These are phyloP conservation scores for Pammene aurita DNA, from an alignment of 2,888 invertebrate genomes.

Conservation along the genomic window DNA sequence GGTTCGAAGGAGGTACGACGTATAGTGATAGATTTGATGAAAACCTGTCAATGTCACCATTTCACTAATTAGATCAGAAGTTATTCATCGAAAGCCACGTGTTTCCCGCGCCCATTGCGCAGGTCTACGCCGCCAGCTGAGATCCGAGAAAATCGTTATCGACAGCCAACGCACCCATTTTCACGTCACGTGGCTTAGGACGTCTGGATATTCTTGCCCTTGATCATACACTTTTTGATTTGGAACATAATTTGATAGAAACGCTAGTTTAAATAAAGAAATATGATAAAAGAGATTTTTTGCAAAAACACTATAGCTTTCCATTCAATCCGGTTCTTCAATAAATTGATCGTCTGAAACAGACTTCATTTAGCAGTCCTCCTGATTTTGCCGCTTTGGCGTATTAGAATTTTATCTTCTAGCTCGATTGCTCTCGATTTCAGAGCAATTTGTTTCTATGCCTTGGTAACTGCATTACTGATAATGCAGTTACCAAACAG, in stretches of 20 bases:
- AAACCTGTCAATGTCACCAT: constrained; percentile 15
- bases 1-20: background rate
- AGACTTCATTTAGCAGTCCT: too few relatives aligned
- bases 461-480: too few relatives aligned
- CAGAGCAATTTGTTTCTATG: too few relatives aligned
- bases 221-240: background rate
- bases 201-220: constrained; percentile 16
- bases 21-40: constrained; percentile 11
- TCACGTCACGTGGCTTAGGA: constrained; percentile 57
- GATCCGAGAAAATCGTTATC: constrained; percentile 78
- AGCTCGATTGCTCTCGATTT: too few relatives aligned
- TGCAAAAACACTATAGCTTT: too few relatives aligned
- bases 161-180: constrained; percentile 57
- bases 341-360: too few relatives aligned
- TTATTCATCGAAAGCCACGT: constrained; percentile 61
- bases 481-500: too few relatives aligned
- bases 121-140: constrained; percentile 73
- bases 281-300: too few relatives aligned
- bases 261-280: background rate
- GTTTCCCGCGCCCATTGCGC: constrained; percentile 64
- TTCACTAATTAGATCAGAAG: constrained; percentile 31
- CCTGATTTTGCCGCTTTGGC: too few relatives aligned
- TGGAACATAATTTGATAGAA: background rate
- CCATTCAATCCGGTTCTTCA: too few relatives aligned
- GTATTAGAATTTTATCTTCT: too few relatives aligned